Percentiles rank a stretch among this genome's conserved stretches.
Evolutionary conservation across 2,888 invertebrate genomes (phyloP).

Genomic region (Eupithecia abbreviata): DNA sequence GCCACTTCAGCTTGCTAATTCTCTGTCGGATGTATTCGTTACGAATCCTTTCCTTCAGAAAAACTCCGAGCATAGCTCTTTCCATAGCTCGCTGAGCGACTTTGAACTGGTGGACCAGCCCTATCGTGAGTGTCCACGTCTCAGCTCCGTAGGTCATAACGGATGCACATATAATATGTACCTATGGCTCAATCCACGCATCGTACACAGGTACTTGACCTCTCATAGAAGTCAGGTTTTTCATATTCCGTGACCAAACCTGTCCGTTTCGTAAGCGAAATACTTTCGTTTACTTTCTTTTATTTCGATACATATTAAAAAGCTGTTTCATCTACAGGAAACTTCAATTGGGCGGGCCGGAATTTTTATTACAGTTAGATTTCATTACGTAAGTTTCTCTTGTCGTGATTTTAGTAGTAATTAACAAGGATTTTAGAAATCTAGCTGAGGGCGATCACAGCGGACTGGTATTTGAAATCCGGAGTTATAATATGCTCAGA

Average conservation of each 20-base stretch:
- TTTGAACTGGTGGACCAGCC: no score
- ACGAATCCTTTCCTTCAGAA: no score
- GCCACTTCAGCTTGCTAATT: no score
- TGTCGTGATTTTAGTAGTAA: neutral
- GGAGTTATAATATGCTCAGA: no score
- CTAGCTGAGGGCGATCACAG: neutral
- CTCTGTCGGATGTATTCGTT: no score
- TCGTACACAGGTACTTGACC: neutral
- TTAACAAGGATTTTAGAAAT: neutral
- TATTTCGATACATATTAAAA: neutral
- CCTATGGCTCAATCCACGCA: neutral
- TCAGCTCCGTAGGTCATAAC: no score
- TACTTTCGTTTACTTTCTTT: constrained; percentile 5
- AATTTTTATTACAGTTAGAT: neutral
- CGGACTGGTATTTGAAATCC: no score
- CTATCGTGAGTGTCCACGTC: no score
- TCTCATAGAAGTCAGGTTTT: neutral
- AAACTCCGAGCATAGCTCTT: no score
- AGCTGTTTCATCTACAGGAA: neutral
- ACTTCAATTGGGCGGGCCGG: neutral
- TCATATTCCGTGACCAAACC: neutral
- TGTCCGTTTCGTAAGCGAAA: neutral
- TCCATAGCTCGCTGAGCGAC: no score
- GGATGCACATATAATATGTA: no score
- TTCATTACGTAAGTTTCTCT: neutral